Percentiles rank a stretch among this genome's conserved stretches.
Evolutionary conservation across 2,888 invertebrate species (phyloP).

Genomic region (Latrodectus hesperus): DNA sequence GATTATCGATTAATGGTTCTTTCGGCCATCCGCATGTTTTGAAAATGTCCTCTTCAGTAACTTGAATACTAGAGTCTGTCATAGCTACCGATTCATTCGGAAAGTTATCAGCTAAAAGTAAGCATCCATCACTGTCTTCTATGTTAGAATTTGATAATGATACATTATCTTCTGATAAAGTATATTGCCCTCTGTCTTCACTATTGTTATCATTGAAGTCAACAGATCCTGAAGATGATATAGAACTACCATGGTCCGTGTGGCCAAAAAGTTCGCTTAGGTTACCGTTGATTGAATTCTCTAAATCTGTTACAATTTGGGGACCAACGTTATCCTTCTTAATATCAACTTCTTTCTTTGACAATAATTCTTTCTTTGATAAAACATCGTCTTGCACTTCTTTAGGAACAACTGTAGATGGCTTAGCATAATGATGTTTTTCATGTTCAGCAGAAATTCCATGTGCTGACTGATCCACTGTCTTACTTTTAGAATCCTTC

Average conservation of each 20-base stretch:
- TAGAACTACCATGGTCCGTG: constrained; percentile 44
- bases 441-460: constrained; percentile 16
- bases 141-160: constrained; percentile 48
- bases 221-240: constrained; percentile 57
- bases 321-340: constrained; percentile 16
- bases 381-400: neutral
- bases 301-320: constrained; percentile 45
- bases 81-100: constrained; percentile 81
- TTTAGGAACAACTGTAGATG: neutral
- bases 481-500: constrained; percentile 36
- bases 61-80: constrained; percentile 89
- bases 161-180: constrained; percentile 33
- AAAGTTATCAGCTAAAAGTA: constrained; percentile 38
- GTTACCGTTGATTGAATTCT: constrained; percentile 60
- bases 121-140: constrained; percentile 52
- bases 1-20: constrained; percentile 33
- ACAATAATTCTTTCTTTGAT: neutral
- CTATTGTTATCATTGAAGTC: constrained; percentile 67
- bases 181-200: constrained; percentile 26
- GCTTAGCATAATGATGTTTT: constrained; percentile 45
- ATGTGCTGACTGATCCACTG: neutral
- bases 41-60: constrained; percentile 94
- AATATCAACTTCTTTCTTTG: constrained; percentile 23
- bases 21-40: constrained; percentile 76
- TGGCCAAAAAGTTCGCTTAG: constrained; percentile 54